These are phyloP conservation scores for Entomobrya proxima DNA, from an alignment of 2,888 invertebrate species.

Conservation along the genomic window DNA sequence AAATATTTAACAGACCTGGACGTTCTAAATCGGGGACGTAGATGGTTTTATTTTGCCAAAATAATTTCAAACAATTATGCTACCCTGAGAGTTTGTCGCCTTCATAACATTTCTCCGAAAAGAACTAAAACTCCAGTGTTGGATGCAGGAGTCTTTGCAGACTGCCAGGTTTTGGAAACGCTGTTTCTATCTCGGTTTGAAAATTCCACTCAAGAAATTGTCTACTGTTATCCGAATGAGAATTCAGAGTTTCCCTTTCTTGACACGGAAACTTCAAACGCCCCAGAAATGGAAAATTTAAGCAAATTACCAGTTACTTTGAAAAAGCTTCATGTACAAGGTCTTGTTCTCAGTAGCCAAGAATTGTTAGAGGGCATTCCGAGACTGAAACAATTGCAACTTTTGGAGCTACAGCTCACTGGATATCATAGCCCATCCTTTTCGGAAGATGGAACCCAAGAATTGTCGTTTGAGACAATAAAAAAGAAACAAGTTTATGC, in stretches of 20 bases:
- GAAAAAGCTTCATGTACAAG: conserved; percentile 43
- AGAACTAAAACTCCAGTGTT: neutral
- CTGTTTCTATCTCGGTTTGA: conserved; percentile 46
- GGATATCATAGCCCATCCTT: neutral
- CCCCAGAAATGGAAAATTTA: conserved; percentile 39
- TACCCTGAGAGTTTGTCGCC: conserved; percentile 5
- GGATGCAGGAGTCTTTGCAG: conserved; percentile 2
- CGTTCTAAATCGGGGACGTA: conserved; percentile 6
- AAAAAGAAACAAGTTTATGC: neutral
- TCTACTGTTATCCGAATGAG: conserved; percentile 37
- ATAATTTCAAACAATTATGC: conserved; percentile 21
- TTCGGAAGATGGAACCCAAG: neutral
- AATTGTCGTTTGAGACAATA: no score
- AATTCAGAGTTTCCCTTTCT: conserved; percentile 34
- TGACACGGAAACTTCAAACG: conserved; percentile 6
- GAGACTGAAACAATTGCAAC: conserved; percentile 10
- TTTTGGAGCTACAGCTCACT: conserved; percentile 44
- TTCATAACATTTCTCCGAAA: conserved; percentile 43
- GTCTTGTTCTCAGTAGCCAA: neutral
- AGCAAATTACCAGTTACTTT: neutral
- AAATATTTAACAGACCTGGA: conserved; percentile 14
- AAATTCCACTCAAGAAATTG: conserved; percentile 46
- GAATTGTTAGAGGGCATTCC: neutral
- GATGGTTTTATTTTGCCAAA: conserved; percentile 45
- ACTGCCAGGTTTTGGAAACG: conserved; percentile 4